These are phyloP conservation scores for Ranitomeya variabilis DNA, from an alignment of 2,113 vertebrate genomes.

Conservation along the genomic window DNA sequence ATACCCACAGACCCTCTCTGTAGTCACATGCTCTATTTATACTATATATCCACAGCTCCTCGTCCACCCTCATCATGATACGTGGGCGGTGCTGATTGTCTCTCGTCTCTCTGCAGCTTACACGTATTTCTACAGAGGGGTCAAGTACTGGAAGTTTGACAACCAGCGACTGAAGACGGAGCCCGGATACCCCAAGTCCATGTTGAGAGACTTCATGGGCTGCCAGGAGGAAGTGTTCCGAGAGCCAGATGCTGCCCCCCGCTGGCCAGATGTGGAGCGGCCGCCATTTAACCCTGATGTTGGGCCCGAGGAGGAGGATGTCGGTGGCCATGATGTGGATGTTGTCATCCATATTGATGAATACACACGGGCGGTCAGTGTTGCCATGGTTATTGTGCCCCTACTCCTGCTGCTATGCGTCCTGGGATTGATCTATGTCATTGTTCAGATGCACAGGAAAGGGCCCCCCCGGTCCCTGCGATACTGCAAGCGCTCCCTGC, in stretches of 20 bases:
- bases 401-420: conserved; percentile 91
- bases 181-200: conserved; percentile 94
- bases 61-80: too few relatives aligned
- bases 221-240: conserved; percentile 80
- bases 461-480: conserved; percentile 87
- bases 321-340: conserved; percentile 78
- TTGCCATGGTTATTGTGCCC: conserved; percentile 88
- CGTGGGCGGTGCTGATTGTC: too few relatives aligned
- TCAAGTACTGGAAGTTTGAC: conserved; percentile 98
- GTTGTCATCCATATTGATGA: conserved; percentile 92
- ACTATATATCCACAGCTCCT: too few relatives aligned
- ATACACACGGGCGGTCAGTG: conserved; percentile 85
- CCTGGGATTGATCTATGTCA: conserved; percentile 86
- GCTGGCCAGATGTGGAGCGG: conserved; percentile 77
- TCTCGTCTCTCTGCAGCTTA: conserved; percentile 73
- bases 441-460: conserved; percentile 94
- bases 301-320: conserved; percentile 59
- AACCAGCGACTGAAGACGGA: conserved; percentile 93
- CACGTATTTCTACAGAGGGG: conserved; percentile 94
- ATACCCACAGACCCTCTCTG: too few relatives aligned
- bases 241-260: conserved; percentile 69
- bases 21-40: too few relatives aligned
- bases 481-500: conserved; percentile 96
- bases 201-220: conserved; percentile 95
- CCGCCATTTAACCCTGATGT: conserved; percentile 82